Evolutionary conservation across 2,797 vertebrate species (phyloP).

Genomic region (Enteromius treurensis): DNA sequence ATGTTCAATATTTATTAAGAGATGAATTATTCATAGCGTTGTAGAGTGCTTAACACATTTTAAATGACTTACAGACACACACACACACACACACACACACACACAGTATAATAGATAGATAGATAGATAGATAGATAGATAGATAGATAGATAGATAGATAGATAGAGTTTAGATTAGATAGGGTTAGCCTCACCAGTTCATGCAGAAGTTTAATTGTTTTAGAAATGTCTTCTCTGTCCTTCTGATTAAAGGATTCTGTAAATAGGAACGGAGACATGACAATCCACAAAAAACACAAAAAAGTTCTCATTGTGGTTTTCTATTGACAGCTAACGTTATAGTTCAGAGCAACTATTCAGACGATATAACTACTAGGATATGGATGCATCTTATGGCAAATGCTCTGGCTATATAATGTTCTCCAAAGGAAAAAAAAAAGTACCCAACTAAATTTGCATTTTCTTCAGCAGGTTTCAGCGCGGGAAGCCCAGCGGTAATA

Average conservation of each 20-base stretch:
- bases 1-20: neutral
- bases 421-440: neutral
- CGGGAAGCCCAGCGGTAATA: slow-evolving; percentile 34
- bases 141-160: neutral
- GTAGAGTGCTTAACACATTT: neutral
- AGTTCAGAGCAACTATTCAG: neutral
- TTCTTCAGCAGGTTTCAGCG: neutral
- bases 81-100: neutral
- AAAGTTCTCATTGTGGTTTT: slow-evolving; percentile 37
- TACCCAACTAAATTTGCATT: slow-evolving; percentile 29
- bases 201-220: slow-evolving; percentile 12
- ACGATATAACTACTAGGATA: neutral
- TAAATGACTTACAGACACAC: neutral
- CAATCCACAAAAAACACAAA: neutral
- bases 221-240: neutral
- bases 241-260: neutral
- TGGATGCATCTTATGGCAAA: neutral
- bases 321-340: neutral
- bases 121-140: neutral
- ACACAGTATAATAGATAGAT: neutral
- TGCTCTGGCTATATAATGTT: slow-evolving; percentile 23
- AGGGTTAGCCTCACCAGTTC: slow-evolving; percentile 34
- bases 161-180: neutral
- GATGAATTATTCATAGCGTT: neutral
- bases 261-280: neutral